Percentiles rank a stretch among this genome's conserved stretches.
These are phyloP conservation scores for Melospiza georgiana DNA, from an alignment of 2,113 vertebrate genomes.

Conservation along the genomic window DNA sequence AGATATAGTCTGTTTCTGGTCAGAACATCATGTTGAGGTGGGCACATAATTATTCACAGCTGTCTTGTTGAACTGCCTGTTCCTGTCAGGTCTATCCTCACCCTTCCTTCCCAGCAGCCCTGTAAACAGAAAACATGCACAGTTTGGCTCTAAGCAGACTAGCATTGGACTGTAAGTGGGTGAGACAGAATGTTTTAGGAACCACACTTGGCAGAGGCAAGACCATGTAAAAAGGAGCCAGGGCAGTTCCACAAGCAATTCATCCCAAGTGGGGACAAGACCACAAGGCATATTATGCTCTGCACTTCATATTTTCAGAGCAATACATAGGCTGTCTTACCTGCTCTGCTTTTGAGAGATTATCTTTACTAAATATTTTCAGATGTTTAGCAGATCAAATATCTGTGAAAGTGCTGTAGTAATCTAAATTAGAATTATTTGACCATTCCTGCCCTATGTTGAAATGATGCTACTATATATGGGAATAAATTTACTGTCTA, in stretches of 20 bases:
- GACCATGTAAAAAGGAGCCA: not conserved
- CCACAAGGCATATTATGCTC: not conserved
- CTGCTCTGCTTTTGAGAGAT: not conserved
- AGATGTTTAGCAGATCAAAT: conserved; percentile 13
- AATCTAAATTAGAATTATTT: conserved; percentile 42
- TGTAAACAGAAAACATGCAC: conserved; percentile 33
- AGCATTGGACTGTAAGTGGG: not conserved
- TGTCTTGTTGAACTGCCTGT: conserved; percentile 37
- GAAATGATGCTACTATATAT: conserved; percentile 1
- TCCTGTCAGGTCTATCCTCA: conserved; percentile 41
- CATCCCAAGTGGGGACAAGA: not conserved
- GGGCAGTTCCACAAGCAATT: conserved; percentile 14
- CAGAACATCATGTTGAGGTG: conserved; percentile 16
- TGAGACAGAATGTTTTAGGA: conserved; percentile 53
- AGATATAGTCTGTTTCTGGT: conserved; percentile 12
- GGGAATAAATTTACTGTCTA: conserved; percentile 2
- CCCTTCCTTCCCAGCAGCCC: conserved; percentile 28
- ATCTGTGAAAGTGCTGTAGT: not conserved
- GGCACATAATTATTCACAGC: conserved; percentile 34
- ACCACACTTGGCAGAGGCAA: not conserved
- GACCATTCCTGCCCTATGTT: not conserved
- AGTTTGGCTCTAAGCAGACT: not conserved
- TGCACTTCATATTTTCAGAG: not conserved
- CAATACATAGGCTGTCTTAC: not conserved
- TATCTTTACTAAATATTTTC: conserved; percentile 27